These are phyloP conservation scores for Atherix ibis DNA, from an alignment of 2,888 invertebrate genomes.

Conservation along the genomic window DNA sequence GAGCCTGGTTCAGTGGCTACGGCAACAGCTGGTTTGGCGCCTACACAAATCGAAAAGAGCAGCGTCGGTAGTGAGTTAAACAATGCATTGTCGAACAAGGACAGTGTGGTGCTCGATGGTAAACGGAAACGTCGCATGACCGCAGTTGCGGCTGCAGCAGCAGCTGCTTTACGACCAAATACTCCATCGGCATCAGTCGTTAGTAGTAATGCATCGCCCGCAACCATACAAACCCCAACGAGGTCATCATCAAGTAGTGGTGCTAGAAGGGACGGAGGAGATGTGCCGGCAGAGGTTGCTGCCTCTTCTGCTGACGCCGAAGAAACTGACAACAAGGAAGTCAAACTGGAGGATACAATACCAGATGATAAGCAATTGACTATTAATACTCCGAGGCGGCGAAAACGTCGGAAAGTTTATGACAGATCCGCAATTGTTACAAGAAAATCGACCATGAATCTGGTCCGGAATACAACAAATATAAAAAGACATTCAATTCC, in stretches of 20 bases:
- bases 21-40: constrained; percentile 1
- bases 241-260: neutral
- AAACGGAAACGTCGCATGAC: constrained; percentile 6
- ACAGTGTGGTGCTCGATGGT: too few species aligned
- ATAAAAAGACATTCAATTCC: neutral
- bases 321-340: constrained; percentile 13
- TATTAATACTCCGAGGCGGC: constrained; percentile 12
- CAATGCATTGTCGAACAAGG: too few species aligned
- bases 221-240: neutral
- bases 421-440: constrained; percentile 11
- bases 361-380: constrained; percentile 16
- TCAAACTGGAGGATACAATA: constrained; percentile 22
- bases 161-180: neutral
- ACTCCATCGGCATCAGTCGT: neutral
- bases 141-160: neutral
- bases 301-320: constrained; percentile 8
- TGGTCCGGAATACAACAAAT: constrained; percentile 19
- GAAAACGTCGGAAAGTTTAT: constrained; percentile 10
- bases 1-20: constrained; percentile 1
- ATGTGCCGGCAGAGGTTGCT: constrained; percentile 4
- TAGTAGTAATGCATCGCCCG: neutral
- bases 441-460: constrained; percentile 11
- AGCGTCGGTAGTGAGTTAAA: neutral
- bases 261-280: neutral
- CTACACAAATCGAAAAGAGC: neutral